phyloP scores from a whole-genome alignment of 1,140 invertebrate genomes.

The Onthophagus taurus region DNA sequence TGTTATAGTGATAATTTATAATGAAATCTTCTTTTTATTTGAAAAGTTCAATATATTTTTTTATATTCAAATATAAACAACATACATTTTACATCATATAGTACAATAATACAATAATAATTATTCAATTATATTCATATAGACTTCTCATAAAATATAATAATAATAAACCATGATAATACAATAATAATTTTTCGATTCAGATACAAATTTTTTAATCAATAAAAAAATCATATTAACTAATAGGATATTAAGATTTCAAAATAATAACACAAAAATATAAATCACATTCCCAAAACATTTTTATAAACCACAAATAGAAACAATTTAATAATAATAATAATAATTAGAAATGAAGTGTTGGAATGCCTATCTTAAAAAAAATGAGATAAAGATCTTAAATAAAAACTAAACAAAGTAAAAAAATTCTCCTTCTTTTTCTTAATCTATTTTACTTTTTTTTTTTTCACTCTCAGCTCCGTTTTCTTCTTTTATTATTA shows the following conservation, averaged over 20 bases:
- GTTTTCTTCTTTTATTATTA: too few relatives aligned
- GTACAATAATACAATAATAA: constrained; percentile 26
- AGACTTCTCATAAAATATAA: constrained; percentile 12
- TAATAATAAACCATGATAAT: constrained; percentile 15
- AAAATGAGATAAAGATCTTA: too few relatives aligned
- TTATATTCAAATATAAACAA: constrained; percentile 33
- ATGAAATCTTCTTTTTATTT: too few relatives aligned
- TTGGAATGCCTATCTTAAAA: too few relatives aligned
- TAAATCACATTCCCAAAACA: neutral
- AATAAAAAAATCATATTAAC: constrained; percentile 17
- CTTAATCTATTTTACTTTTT: too few relatives aligned
- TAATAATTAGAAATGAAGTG: too few relatives aligned
- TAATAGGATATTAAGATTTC: constrained; percentile 8
- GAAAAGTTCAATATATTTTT: too few relatives aligned
- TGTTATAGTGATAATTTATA: neutral
- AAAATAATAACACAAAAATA: constrained; percentile 14
- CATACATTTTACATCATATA: constrained; percentile 30
- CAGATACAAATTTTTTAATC: constrained; percentile 16
- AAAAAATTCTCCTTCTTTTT: too few relatives aligned
- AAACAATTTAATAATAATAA: too few relatives aligned
- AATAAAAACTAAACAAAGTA: too few relatives aligned
- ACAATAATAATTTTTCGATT: too few relatives aligned
- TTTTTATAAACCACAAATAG: neutral
- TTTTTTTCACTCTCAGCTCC: too few relatives aligned
- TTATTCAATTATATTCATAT: constrained; percentile 11